Base-by-base conservation (phyloP, 2,113 vertebrate species). In the Microcebus griseorufus region DNA sequence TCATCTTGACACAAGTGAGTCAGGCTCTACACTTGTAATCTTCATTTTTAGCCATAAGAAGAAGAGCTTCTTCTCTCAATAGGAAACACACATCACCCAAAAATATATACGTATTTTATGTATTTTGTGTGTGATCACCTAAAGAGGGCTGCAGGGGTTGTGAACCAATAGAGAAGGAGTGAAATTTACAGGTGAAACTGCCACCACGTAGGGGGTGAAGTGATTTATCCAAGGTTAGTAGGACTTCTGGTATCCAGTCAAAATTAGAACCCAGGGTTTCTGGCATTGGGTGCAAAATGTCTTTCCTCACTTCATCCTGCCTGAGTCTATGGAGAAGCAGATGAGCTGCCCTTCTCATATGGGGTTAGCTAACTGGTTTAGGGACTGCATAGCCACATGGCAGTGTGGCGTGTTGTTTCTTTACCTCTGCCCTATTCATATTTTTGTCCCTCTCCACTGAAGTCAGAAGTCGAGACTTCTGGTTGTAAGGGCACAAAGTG, bases 1-100 rank as follows among this genome's bases (percentile, higher is more conserved):
- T 97, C 98, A 97, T 98, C 98, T 98, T 97, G 96, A 98, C 97
- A 98, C 88, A 86, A 98, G 97, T 97, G 94, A 98, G 97, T 97
- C 98, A 97, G 94, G 94, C 97, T 98, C 97, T 96, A 95, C 95
- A 91, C 97, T 98, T 97, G 96, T 97, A 95, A 96, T 97, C 98
- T 96, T 98, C 94, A 98, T 97, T 95, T 97, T 98, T 97, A 98
- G 97, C 95, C 94, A 96, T 80, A 96, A 98, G 98, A 97, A 98
- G 90, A 94, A 20, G 79, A 89, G 37, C 55, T 58, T 72, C 55
- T 58, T 72, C 64, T 93, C 64, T 87, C 93, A 23, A 82, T 88
- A 85, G 90, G 82, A 97, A 96, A 70, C 78, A 73, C 6, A 81
- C 60, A 90, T 55, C 45, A 65, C 51, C 91, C 75, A 53, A 83